Conservation (phyloP, 2,888 invertebrate species). For the Folsomia manolachei region DNA sequence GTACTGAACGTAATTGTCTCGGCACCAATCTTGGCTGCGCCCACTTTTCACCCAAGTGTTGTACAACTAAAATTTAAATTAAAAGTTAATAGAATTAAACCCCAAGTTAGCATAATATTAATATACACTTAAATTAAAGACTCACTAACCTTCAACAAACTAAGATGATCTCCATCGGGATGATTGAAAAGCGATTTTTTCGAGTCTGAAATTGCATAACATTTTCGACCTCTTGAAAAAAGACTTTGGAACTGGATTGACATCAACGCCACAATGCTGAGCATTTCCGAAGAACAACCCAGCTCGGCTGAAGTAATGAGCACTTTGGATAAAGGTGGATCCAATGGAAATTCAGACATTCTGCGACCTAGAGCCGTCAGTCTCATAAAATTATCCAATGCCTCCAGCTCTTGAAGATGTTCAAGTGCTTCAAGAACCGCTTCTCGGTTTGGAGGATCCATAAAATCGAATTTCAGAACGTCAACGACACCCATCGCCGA, state of each 20-base stretch:
- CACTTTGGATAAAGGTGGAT: slow-evolving; percentile 97
- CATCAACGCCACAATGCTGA: slow-evolving; percentile 98
- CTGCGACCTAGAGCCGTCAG: slow-evolving; percentile 75
- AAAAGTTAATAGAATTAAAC: too few species aligned
- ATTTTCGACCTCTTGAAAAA: slow-evolving; percentile 91
- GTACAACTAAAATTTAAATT: too few species aligned
- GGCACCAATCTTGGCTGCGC: slow-evolving; percentile 98
- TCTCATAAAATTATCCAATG: slow-evolving; percentile 90
- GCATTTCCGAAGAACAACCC: slow-evolving; percentile 95
- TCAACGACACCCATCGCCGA: slow-evolving; percentile 99
- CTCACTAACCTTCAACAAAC: slow-evolving; percentile 75
- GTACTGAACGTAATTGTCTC: slow-evolving; percentile 98
- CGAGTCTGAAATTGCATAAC: slow-evolving; percentile 95
- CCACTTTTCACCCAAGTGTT: slow-evolving; percentile 99
- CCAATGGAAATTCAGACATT: slow-evolving; percentile 99
- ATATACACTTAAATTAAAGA: too few species aligned
- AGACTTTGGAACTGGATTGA: slow-evolving; percentile 88
- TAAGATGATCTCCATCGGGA: slow-evolving; percentile 96
- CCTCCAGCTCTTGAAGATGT: slow-evolving; percentile 92
- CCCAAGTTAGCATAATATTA: too few species aligned
- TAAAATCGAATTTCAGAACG: slow-evolving; percentile 96
- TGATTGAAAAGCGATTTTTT: slow-evolving; percentile 99
- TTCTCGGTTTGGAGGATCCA: slow-evolving; percentile 99
- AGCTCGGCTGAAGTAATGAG: slow-evolving; percentile 98
- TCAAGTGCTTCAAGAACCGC: slow-evolving; percentile 98